Base-by-base conservation (phyloP, 1,140 invertebrate species). In the Drosophila mauritiana region DNA sequence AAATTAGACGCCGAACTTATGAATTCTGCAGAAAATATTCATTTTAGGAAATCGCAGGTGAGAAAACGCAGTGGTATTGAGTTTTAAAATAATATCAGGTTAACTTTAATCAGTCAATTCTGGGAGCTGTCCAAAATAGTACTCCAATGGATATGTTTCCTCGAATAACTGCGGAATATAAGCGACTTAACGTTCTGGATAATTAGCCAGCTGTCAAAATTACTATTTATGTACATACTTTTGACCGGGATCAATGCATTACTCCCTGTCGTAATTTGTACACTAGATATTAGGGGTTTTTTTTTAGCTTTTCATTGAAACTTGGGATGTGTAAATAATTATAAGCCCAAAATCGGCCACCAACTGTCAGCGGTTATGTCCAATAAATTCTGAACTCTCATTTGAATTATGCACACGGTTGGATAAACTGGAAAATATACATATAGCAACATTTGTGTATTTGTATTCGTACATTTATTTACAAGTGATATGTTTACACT, bases 341-440 rank as follows among this genome's bases (percentile, higher is more conserved):
- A 80, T 84, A 89, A 78, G 76, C 73, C 68, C 49, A 78, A 77
- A 89, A 84, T 84, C 64, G 65, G 83, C 63, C 64, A 73, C 58
- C 74, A 88, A 75, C 78, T 88, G 80, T 88, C 73, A 76, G 40
- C 49, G 42, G 43, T 37, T 12, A 15, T 15, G 15, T 48, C 37
- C 46, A 46, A 31, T 53, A 31, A 36, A 53, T 55, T 73, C 4
- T 77, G 37, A 42, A 69, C 56, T 64, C 74, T 49, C n/a, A 83
- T 61, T 69, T 59, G 25, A 55, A 70, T 55, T 27, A 40, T 36
- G 36, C 51, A 7, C 15, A 25, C 52, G 51, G 43, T 22, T 40
- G 68, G 56, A 70, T 70, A 48, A 70, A 49, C 68, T 40, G 25
- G 11, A 49, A 70, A 49, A 70, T 57, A 40, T 42, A 70, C 48